Conservation (phyloP, 37 sponge, comb jelly and placozoan species). For the Diacarnus erythraeanus region DNA sequence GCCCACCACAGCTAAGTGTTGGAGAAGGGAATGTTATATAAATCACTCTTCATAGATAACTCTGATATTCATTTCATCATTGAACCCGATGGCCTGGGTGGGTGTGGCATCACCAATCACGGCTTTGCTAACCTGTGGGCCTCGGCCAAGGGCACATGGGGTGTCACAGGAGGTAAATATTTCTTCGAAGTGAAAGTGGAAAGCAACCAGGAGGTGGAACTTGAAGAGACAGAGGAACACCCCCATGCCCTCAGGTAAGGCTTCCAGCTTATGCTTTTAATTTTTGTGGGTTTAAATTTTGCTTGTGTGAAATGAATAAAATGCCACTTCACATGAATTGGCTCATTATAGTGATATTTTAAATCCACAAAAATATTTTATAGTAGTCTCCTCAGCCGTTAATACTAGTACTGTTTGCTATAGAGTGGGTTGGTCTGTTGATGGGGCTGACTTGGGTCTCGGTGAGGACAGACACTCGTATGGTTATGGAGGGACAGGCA, state of each 20-base stretch:
- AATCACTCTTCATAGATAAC: conserved; percentile 26
- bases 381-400: neutral
- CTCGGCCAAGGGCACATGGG: conserved; percentile 73
- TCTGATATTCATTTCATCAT: conserved; percentile 84
- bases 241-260: conserved; percentile 59
- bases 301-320: neutral
- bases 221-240: conserved; percentile 41
- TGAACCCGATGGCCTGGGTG: conserved; percentile 67
- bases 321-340: too few relatives aligned
- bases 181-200: conserved; percentile 70
- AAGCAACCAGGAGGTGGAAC: conserved; percentile 19
- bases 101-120: conserved; percentile 50
- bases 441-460: conserved; percentile 31
- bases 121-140: conserved; percentile 83
- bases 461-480: conserved; percentile 82
- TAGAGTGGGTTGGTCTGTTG: conserved; percentile 84
- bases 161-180: conserved; percentile 75
- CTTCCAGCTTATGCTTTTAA: neutral
- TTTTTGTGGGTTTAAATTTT: neutral
- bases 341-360: neutral
- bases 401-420: neutral
- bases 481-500: conserved; percentile 85
- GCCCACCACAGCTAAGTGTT: too few relatives aligned
- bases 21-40: too few relatives aligned
- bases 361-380: neutral